Percentiles rank a stretch among this genome's conserved stretches.
These are phyloP conservation scores for Coregonus ussuriensis DNA, from an alignment of 2,797 vertebrate species.

Conservation along the genomic window DNA sequence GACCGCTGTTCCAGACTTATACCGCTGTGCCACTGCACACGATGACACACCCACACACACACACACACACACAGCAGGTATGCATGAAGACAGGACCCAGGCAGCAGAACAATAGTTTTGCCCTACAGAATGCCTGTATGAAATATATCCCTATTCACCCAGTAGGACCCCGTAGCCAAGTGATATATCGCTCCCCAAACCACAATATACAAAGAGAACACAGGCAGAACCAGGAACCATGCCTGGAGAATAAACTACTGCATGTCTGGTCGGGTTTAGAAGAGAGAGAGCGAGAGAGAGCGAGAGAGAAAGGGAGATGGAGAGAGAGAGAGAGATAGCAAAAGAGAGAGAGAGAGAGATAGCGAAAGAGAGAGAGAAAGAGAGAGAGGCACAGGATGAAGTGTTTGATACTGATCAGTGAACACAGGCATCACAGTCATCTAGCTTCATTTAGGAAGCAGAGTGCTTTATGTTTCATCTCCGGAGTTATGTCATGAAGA, in stretches of 20 bases:
- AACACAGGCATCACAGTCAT: constrained; percentile 1
- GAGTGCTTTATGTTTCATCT: constrained; percentile 15
- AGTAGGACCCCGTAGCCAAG: constrained; percentile 58
- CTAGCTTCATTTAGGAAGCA: constrained; percentile 13
- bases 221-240: constrained; percentile 51
- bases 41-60: constrained; percentile 11
- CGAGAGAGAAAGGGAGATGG: no score
- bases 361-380: no score
- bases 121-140: constrained; percentile 61
- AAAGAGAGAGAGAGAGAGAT: accelerated
- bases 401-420: constrained; percentile 24
- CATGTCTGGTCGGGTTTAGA: neutral
- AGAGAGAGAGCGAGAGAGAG: neutral
- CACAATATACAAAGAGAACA: constrained; percentile 49
- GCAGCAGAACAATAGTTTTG: constrained; percentile 65
- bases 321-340: no score
- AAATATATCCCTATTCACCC: constrained; percentile 60
- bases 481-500: neutral
- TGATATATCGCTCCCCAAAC: constrained; percentile 57
- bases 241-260: neutral
- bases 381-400: neutral
- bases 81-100: neutral
- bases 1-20: neutral
- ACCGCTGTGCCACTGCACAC: no score
- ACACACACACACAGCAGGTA: constrained; percentile 14